Conservation (phyloP, 2,888 invertebrate species). For the Dasypogon diadema region DNA sequence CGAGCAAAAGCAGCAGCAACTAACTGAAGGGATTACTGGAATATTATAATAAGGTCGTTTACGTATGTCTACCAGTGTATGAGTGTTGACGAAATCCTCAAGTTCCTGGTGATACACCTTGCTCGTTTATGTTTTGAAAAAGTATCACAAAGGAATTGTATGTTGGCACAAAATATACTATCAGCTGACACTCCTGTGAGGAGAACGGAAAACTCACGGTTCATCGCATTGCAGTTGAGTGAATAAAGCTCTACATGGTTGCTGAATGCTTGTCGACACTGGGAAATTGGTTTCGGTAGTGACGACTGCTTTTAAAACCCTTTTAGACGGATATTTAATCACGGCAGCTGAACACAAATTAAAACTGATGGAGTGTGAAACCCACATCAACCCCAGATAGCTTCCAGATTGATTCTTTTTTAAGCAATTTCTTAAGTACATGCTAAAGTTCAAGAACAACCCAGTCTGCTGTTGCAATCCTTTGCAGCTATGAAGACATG, state of each 20-base stretch:
- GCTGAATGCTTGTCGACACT: constrained; percentile 28
- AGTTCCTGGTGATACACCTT: constrained; percentile 19
- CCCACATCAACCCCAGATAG: constrained; percentile 28
- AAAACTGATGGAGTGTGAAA: constrained; percentile 41
- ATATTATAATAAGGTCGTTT: constrained; percentile 51
- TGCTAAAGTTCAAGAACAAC: not conserved
- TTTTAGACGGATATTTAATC: constrained; percentile 44
- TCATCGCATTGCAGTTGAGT: constrained; percentile 31
- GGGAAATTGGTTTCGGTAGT: constrained; percentile 40
- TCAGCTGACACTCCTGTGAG: not conserved
- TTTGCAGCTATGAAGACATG: not conserved
- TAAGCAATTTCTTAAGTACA: constrained; percentile 16
- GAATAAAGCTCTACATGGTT: constrained; percentile 17
- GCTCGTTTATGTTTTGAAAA: not conserved
- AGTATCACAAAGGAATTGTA: not conserved
- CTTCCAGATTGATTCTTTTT: constrained; percentile 30
- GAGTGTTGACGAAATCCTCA: not conserved
- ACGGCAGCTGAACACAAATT: constrained; percentile 38
- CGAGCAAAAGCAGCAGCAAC: not conserved
- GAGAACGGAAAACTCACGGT: not conserved
- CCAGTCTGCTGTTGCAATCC: not conserved
- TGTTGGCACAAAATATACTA: not conserved
- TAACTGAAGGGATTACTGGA: constrained; percentile 36
- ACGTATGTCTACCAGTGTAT: constrained; percentile 46
- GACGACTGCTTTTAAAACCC: constrained; percentile 46